Evolutionary conservation across 2,888 invertebrate genomes (phyloP).

Genomic region (Rhingia rostrata): DNA sequence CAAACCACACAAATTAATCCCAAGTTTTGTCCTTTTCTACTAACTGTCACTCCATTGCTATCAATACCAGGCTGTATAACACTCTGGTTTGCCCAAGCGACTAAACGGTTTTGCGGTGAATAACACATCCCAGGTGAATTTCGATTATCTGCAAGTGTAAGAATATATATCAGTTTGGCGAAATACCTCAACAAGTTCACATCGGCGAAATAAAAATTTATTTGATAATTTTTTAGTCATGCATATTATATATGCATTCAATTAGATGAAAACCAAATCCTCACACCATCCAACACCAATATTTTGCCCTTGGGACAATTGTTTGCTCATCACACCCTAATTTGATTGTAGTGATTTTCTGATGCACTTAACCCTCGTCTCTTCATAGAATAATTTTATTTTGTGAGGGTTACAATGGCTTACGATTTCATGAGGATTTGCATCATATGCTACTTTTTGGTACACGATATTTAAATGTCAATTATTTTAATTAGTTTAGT

Average conservation of each 20-base stretch:
- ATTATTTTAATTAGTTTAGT: conserved; percentile 68
- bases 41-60: conserved; percentile 74
- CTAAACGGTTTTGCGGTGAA: conserved; percentile 80
- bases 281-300: conserved; percentile 77
- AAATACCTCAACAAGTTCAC: not conserved
- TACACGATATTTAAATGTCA: conserved; percentile 68
- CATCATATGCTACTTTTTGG: conserved; percentile 76
- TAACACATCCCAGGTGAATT: conserved; percentile 80
- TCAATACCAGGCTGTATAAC: conserved; percentile 77
- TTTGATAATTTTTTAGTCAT: conserved; percentile 2
- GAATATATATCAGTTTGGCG: conserved; percentile 2
- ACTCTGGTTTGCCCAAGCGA: conserved; percentile 81
- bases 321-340: conserved; percentile 83
- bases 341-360: conserved; percentile 82
- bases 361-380: conserved; percentile 81
- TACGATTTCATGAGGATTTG: conserved; percentile 70
- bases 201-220: not conserved
- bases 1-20: conserved; percentile 97
- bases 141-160: conserved; percentile 79
- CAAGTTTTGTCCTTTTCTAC: conserved; percentile 85
- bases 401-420: conserved; percentile 49
- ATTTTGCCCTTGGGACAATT: conserved; percentile 82
- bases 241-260: conserved; percentile 81
- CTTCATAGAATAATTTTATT: conserved; percentile 42
- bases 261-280: conserved; percentile 81